A percentile compares a stretch with the other conserved stretches of the same genome.
These are phyloP conservation scores for Pemphigus obesinymphae DNA, from an alignment of 1,140 invertebrate species.

Conservation along the genomic window DNA sequence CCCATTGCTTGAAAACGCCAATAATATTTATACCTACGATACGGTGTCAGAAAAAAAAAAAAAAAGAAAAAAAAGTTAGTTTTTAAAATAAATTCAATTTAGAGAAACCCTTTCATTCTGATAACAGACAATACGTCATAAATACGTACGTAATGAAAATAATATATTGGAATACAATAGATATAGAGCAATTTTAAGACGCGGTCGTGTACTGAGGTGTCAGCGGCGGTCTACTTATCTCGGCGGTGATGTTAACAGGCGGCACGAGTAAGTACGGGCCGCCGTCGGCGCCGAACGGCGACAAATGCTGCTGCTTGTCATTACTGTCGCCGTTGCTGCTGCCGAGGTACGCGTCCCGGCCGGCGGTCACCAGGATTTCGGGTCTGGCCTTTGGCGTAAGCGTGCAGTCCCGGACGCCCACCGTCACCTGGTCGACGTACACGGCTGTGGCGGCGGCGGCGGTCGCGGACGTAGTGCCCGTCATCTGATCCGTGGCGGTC, in stretches of 20 bases:
- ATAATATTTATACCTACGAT: too few species aligned
- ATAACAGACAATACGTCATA: too few species aligned
- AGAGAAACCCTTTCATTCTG: too few species aligned
- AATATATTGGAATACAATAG: neutral
- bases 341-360: neutral
- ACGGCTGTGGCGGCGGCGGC: too few species aligned
- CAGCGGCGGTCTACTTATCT: slow-evolving; percentile 25
- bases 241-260: slow-evolving; percentile 24
- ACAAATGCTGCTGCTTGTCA: neutral
- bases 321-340: neutral
- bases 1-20: too few species aligned
- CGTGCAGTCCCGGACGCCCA: slow-evolving; percentile 15
- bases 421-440: neutral
- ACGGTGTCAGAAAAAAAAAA: too few species aligned
- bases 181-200: too few species aligned
- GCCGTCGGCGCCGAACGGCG: neutral
- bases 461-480: neutral
- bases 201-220: too few species aligned
- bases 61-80: too few species aligned
- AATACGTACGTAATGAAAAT: too few species aligned
- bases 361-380: slow-evolving; percentile 13
- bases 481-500: neutral
- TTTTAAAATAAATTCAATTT: too few species aligned
- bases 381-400: neutral
- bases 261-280: slow-evolving; percentile 13